phyloP scores from a whole-genome alignment of 2,113 vertebrate species.

The Rhabdornis inornatus region DNA sequence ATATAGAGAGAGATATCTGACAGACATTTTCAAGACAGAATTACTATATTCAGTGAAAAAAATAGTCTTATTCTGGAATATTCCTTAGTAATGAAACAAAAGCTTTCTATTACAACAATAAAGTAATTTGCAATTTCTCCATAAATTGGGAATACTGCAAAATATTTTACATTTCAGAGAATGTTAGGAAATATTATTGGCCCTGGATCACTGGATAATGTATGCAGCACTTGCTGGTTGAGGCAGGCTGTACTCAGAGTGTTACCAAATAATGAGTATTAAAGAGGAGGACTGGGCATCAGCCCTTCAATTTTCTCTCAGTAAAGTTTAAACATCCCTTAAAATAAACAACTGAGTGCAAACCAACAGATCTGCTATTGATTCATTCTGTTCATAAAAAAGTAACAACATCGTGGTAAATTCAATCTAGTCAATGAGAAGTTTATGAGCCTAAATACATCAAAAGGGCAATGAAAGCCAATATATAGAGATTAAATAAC shows the following conservation, averaged over 20 bases:
- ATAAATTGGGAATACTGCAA: background rate
- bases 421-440: constrained; percentile 31
- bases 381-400: constrained; percentile 55
- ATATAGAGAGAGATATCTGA: background rate
- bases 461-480: constrained; percentile 51
- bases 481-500: constrained; percentile 41
- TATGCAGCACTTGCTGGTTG: background rate
- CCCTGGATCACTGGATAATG: background rate
- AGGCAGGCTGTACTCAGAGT: background rate
- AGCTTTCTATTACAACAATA: background rate
- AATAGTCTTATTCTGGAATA: background rate
- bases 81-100: background rate
- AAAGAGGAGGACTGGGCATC: background rate
- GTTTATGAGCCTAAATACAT: constrained; percentile 42
- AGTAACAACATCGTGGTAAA: constrained; percentile 35
- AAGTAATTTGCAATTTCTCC: background rate
- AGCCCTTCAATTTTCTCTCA: background rate
- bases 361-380: background rate
- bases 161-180: background rate
- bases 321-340: constrained; percentile 1
- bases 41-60: background rate
- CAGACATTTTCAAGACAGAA: background rate
- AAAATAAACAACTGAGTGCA: constrained; percentile 39
- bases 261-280: background rate
- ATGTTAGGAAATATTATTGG: background rate